Conservation (phyloP, 1,140 invertebrate genomes). For the Bilobella aurantiaca region DNA sequence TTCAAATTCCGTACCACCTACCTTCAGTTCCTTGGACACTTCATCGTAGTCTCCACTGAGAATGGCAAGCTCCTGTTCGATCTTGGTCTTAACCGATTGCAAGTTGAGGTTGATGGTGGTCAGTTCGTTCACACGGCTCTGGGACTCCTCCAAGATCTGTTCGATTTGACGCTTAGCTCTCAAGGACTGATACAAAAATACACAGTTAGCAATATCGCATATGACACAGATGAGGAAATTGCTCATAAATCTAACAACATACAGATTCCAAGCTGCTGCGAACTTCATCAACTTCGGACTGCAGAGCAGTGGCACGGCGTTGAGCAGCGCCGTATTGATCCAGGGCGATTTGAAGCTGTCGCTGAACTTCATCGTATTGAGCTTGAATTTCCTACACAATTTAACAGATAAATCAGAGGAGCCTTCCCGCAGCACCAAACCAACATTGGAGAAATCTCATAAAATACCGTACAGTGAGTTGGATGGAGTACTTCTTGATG, state of each 20-base stretch:
- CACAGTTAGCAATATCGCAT: conserved; percentile 22
- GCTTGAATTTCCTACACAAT: conserved; percentile 68
- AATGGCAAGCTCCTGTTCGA: conserved; percentile 79
- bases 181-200: conserved; percentile 59
- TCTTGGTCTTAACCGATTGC: conserved; percentile 74
- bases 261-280: conserved; percentile 81
- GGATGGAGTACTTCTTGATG: conserved; percentile 90
- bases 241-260: conserved; percentile 30
- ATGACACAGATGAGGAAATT: conserved; percentile 1
- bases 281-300: conserved; percentile 85
- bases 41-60: conserved; percentile 89
- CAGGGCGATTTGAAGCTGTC: conserved; percentile 84
- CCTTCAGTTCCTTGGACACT: conserved; percentile 83
- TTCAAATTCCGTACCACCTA: conserved; percentile 39
- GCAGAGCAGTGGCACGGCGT: conserved; percentile 75
- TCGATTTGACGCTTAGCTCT: conserved; percentile 81
- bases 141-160: conserved; percentile 75
- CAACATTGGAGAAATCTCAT: no score
- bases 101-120: conserved; percentile 88
- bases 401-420: no score
- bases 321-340: conserved; percentile 86
- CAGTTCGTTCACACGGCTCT: conserved; percentile 79
- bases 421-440: no score
- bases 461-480: conserved; percentile 58
- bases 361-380: conserved; percentile 86